Evolutionary conservation across 2,113 vertebrate species (phyloP).

Genomic region (Verasper variegatus): DNA sequence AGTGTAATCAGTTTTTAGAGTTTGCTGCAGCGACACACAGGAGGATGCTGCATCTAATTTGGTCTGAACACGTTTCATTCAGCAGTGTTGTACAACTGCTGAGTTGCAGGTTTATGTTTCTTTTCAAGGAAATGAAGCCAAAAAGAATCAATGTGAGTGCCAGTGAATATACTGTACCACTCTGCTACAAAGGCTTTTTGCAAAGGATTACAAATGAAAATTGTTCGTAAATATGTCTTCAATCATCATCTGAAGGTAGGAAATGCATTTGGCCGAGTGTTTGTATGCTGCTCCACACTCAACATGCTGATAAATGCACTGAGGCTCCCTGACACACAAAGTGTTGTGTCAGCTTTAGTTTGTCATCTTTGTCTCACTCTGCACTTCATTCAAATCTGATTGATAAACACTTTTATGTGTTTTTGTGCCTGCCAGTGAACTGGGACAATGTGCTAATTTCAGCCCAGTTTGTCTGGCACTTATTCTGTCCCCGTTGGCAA

Average conservation of each 20-base stretch:
- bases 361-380: conserved; percentile 30
- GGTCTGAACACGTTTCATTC: conserved; percentile 35
- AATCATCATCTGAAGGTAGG: conserved; percentile 28
- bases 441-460: conserved; percentile 26
- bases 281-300: conserved; percentile 13
- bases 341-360: conserved; percentile 15
- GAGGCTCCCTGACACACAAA: conserved; percentile 9
- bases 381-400: conserved; percentile 18
- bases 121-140: conserved; percentile 36
- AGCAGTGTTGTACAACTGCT: conserved; percentile 39
- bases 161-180: background rate
- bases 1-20: conserved; percentile 60
- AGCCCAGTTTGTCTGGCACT: conserved; percentile 12
- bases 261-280: conserved; percentile 1
- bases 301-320: conserved; percentile 5
- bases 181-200: conserved; percentile 14
- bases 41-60: conserved; percentile 49
- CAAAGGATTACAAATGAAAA: conserved; percentile 31
- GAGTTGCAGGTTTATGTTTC: conserved; percentile 47
- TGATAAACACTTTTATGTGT: conserved; percentile 10
- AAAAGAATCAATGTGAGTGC: conserved; percentile 25
- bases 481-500: conserved; percentile 4
- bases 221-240: conserved; percentile 23
- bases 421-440: background rate
- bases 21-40: conserved; percentile 46